Percentiles rank a stretch among this genome's conserved stretches.
phyloP scores from a whole-genome alignment of 2,113 vertebrate genomes.

The rabbit (Oryctolagus cuniculus) region DNA sequence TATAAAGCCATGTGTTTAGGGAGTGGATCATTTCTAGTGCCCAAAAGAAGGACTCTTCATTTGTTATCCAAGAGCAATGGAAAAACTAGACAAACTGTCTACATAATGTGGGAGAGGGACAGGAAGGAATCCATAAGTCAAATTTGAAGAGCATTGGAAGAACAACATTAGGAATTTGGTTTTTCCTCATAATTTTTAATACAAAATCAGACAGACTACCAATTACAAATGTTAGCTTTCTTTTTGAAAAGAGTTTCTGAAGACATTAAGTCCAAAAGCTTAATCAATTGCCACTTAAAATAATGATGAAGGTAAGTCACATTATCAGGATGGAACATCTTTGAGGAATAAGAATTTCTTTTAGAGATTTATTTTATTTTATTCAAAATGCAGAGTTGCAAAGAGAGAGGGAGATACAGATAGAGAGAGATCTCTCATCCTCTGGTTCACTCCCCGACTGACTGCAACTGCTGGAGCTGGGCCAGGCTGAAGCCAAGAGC shows the following conservation, averaged over 20 bases:
- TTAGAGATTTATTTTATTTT: not conserved
- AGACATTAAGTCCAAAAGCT: not conserved
- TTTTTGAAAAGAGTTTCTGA: not conserved
- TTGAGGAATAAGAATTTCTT: not conserved
- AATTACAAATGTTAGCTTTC: not conserved
- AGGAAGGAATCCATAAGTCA: constrained; percentile 22
- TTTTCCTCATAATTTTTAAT: not conserved
- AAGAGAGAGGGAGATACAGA: no score
- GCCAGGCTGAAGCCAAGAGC: no score
- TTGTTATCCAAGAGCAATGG: constrained; percentile 17
- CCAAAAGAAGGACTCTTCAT: not conserved
- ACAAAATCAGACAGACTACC: not conserved
- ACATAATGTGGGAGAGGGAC: not conserved
- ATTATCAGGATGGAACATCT: not conserved
- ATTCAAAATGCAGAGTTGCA: no score
- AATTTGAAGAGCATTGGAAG: not conserved
- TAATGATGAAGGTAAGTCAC: not conserved
- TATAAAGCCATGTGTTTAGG: not conserved
- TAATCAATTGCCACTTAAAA: constrained; percentile 4
- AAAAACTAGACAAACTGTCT: not conserved
- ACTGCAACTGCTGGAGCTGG: no score
- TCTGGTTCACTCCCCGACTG: no score
- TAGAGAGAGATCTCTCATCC: no score
- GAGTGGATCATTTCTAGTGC: not conserved
- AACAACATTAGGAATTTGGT: not conserved